Base-by-base conservation (phyloP, 2,797 vertebrate genomes). In the Macropus fuliginosus region DNA sequence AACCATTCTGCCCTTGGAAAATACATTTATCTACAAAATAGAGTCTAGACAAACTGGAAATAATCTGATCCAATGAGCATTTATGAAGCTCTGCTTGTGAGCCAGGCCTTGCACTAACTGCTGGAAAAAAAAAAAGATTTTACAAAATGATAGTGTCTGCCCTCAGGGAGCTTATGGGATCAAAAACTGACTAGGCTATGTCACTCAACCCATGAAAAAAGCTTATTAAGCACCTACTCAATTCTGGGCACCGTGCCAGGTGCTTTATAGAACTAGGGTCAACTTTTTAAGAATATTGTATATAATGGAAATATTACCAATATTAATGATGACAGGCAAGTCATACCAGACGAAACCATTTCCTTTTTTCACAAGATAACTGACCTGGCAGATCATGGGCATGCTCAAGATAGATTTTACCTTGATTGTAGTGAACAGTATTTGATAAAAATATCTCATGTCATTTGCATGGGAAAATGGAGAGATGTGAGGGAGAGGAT, bases 51-150 rank as follows among this genome's bases (percentile, higher is more conserved):
- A 87, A 50, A 3, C 74, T 87, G 74, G 74, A 87, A 87, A 50
- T 46, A 4, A 87, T 46, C 74, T 40, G 95, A n/a, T 74, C 94
- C 40, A 90, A 18, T 91, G 93, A 56, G 55, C 94, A 46, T 92
- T 93, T 91, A 54, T 81, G 52, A 52, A 91, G 50, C 56, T 12
- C 59, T 92, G 96, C 91, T 93, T 94, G 13, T 94, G 40, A 95
- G n/a, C 55, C 74, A 27, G 40, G 1, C 40, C 89, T n/a, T 54
- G 81, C 34, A 62, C 92, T 24, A 91, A 54, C 94, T 93, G 28
- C 54, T 94, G 55, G 11, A 54, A 18, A 95, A 54, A 57, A 50
- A 94, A 57, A 55, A 56, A 56, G 56, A 56, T 27, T 56, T 56
- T 56, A 6, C 1, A 56, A 50, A 87, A 27, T 50, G 74, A 74